phyloP scores from a whole-genome alignment of 1,140 invertebrate species.

The Oncopodura yosiiana region DNA sequence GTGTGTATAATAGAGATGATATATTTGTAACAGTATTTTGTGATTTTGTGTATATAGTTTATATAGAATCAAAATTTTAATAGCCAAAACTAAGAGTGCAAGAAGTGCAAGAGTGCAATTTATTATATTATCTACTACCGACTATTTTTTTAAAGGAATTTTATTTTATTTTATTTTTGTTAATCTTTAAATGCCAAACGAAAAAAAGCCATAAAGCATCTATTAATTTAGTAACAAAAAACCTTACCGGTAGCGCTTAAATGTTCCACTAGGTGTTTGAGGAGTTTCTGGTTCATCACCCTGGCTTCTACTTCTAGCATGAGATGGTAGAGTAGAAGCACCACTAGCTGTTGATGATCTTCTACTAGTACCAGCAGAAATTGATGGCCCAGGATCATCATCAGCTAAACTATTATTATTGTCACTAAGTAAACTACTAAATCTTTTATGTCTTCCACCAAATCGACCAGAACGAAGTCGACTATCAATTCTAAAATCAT shows the following conservation, averaged over 20 bases:
- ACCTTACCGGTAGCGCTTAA: slow-evolving; percentile 28
- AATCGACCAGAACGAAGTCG: slow-evolving; percentile 31
- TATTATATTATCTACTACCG: too few relatives aligned
- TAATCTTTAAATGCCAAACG: too few relatives aligned
- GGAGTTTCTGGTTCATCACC: slow-evolving; percentile 25
- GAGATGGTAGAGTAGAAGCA: slow-evolving; percentile 9
- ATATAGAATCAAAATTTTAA: too few relatives aligned
- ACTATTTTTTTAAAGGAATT: too few relatives aligned
- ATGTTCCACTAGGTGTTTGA: slow-evolving; percentile 13
- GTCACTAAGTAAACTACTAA: slow-evolving; percentile 25
- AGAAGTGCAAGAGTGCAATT: too few relatives aligned
- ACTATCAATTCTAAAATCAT: slow-evolving; percentile 33
- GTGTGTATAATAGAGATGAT: too few relatives aligned
- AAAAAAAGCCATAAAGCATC: too few relatives aligned
- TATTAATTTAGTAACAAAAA: background rate
- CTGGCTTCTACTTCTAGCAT: slow-evolving; percentile 26
- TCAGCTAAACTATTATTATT: slow-evolving; percentile 25
- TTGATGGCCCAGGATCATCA: slow-evolving; percentile 6
- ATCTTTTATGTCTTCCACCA: slow-evolving; percentile 25
- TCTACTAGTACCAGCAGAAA: slow-evolving; percentile 8
- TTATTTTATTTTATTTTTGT: too few relatives aligned
- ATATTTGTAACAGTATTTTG: too few relatives aligned
- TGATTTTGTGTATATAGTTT: too few relatives aligned
- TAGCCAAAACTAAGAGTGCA: too few relatives aligned
- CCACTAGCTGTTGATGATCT: background rate